Conservation (phyloP, 37 sponge, comb jelly and placozoan genomes). For the Geodia barretti region DNA sequence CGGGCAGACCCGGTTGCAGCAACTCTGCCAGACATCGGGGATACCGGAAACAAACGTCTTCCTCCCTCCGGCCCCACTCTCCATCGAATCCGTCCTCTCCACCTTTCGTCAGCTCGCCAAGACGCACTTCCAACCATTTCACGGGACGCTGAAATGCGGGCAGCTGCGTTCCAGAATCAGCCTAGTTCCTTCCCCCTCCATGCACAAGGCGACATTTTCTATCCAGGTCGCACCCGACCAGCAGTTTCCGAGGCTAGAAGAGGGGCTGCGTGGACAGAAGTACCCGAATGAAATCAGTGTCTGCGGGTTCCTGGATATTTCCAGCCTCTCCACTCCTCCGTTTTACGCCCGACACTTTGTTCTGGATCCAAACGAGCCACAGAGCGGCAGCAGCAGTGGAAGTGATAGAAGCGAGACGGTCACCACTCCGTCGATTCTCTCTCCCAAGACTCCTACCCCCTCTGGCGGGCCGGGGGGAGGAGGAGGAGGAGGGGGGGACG, state of each 20-base stretch:
- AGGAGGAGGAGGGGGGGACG: neutral
- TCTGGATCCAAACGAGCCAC: conserved; percentile 41
- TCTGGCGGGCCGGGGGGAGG: too few relatives aligned
- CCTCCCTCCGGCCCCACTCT: conserved; percentile 42
- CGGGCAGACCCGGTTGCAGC: conserved; percentile 4
- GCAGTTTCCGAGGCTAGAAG: conserved; percentile 36
- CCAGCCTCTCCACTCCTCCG: conserved; percentile 56
- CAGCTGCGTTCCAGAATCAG: conserved; percentile 59
- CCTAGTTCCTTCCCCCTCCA: conserved; percentile 71
- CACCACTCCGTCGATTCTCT: neutral
- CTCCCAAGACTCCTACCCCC: too few relatives aligned
- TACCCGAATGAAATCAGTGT: conserved; percentile 65
- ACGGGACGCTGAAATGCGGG: conserved; percentile 66
- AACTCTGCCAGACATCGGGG: conserved; percentile 39
- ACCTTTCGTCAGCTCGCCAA: conserved; percentile 53
- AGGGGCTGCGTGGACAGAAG: conserved; percentile 3
- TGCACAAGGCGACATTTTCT: conserved; percentile 32
- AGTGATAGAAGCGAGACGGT: neutral
- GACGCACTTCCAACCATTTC: conserved; percentile 57
- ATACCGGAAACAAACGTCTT: conserved; percentile 23
- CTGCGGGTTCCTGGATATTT: conserved; percentile 83
- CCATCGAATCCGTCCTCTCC: conserved; percentile 26
- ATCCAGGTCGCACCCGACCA: conserved; percentile 9
- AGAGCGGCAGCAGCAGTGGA: neutral
- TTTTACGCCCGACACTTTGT: conserved; percentile 73